Evolutionary conservation across 2,113 vertebrate genomes (phyloP).

Genomic region (Coregonus clupeaformis): DNA sequence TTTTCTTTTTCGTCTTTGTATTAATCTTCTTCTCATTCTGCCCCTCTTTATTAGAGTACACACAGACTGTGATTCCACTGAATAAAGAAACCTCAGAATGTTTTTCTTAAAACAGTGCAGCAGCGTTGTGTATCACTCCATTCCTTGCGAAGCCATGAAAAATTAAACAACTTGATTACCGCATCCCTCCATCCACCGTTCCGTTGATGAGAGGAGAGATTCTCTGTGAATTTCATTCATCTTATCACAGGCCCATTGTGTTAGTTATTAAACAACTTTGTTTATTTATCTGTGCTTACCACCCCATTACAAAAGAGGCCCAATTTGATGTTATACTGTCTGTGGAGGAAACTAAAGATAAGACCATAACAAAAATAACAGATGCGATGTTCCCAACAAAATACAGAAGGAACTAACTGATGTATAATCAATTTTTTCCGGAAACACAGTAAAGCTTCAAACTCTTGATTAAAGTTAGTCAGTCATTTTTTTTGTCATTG

Average conservation of each 20-base stretch:
- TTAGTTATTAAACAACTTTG: background rate
- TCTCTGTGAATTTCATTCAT: background rate
- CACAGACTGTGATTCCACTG: too few relatives aligned
- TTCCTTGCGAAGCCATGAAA: background rate
- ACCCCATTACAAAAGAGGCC: background rate
- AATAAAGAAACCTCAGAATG: background rate
- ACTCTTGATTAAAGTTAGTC: slow-evolving; percentile 10
- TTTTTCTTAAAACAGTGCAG: background rate
- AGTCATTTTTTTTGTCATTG: background rate
- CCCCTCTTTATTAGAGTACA: too few relatives aligned
- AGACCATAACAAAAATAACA: background rate
- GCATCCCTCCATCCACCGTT: background rate
- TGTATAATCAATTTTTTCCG: background rate
- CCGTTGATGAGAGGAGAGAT: background rate
- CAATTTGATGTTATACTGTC: background rate
- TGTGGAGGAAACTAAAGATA: background rate
- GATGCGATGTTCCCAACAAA: background rate
- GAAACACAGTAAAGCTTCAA: background rate
- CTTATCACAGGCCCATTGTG: slow-evolving; percentile 3
- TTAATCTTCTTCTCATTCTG: background rate
- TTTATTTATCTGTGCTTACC: background rate
- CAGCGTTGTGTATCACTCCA: background rate
- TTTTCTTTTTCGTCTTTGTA: background rate
- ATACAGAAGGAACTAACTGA: background rate
- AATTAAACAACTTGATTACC: background rate